Evolutionary conservation across 2,113 vertebrate genomes (phyloP).

Genomic region (Phocoena sinus): DNA sequence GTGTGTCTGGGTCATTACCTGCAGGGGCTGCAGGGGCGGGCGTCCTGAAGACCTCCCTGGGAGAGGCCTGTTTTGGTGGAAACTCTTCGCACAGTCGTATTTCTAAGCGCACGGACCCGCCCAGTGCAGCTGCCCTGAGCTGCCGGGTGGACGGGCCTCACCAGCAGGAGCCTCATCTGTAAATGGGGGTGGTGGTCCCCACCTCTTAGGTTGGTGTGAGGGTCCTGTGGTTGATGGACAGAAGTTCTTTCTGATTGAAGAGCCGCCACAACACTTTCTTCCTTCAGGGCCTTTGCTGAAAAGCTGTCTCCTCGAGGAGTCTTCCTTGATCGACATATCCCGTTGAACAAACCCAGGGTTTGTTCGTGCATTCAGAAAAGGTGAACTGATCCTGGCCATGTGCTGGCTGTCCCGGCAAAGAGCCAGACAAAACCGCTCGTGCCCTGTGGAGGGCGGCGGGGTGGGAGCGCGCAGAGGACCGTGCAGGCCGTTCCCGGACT

Average conservation of each 20-base stretch:
- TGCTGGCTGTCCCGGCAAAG: background rate
- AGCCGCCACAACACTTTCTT: background rate
- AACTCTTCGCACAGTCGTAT: background rate
- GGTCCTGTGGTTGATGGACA: background rate
- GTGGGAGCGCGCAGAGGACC: fast-evolving
- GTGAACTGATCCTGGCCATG: fast-evolving
- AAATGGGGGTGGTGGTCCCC: too few relatives aligned
- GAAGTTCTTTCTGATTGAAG: background rate
- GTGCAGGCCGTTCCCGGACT: background rate
- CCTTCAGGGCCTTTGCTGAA: background rate
- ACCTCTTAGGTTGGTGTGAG: background rate
- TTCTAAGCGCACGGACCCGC: background rate
- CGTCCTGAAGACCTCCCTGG: background rate
- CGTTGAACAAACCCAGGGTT: background rate
- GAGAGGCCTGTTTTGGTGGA: background rate
- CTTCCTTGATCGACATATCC: background rate
- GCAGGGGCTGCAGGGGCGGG: background rate
- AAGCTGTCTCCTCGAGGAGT: background rate
- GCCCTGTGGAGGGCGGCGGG: background rate
- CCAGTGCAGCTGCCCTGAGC: background rate
- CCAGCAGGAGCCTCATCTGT: background rate
- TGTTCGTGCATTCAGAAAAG: background rate
- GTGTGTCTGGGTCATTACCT: background rate
- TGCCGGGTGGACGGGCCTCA: fast-evolving
- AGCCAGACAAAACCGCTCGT: fast-evolving